Evolutionary conservation across 2,888 invertebrate genomes (phyloP).

Genomic region (Brachypalpus laphriformis): DNA sequence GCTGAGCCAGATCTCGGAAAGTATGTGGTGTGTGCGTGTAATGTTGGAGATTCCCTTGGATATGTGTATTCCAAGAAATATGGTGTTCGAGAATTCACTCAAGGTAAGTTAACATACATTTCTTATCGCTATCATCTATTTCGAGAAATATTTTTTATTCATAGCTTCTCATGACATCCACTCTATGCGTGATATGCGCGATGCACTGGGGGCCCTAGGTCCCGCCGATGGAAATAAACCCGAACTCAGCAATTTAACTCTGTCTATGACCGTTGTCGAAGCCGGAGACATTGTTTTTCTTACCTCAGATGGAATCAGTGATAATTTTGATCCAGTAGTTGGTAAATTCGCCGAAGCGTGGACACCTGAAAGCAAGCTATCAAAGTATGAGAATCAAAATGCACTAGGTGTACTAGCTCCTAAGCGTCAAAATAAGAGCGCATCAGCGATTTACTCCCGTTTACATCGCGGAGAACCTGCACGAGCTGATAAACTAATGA

Average conservation of each 20-base stretch:
- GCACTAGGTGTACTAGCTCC: slow-evolving; percentile 77
- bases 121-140: background rate
- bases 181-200: slow-evolving; percentile 92
- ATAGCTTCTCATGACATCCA: slow-evolving; percentile 91
- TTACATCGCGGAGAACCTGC: slow-evolving; percentile 76
- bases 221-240: slow-evolving; percentile 93
- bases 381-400: slow-evolving; percentile 49
- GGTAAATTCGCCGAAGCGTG: slow-evolving; percentile 90
- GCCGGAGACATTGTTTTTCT: slow-evolving; percentile 92
- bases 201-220: slow-evolving; percentile 93
- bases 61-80: slow-evolving; percentile 90
- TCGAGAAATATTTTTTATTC: slow-evolving; percentile 39
- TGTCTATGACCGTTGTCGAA: slow-evolving; percentile 91
- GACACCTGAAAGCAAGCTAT: slow-evolving; percentile 80
- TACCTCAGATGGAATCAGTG: slow-evolving; percentile 94
- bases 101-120: slow-evolving; percentile 82
- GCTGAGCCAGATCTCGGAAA: slow-evolving; percentile 80
- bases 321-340: slow-evolving; percentile 96
- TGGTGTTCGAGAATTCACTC: slow-evolving; percentile 93
- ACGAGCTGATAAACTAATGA: slow-evolving; percentile 39
- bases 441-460: slow-evolving; percentile 80
- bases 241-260: slow-evolving; percentile 93
- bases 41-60: slow-evolving; percentile 95
- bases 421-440: slow-evolving; percentile 82
- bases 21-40: slow-evolving; percentile 92